Evolutionary conservation across 2,113 vertebrate species (phyloP).

Genomic region (Crotalus tigris): DNA sequence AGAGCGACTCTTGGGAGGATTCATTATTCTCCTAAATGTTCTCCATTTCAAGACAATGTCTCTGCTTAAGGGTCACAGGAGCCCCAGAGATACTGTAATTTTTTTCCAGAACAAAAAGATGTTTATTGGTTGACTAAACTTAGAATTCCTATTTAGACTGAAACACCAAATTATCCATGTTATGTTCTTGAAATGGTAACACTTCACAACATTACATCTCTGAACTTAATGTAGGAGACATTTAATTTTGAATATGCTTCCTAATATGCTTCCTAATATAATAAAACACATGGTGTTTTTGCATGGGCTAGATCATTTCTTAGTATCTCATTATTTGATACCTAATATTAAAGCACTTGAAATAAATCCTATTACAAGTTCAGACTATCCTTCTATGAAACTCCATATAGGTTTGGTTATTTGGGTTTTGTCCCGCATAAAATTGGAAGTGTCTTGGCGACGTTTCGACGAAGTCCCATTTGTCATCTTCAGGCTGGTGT

Average conservation of each 20-base stretch:
- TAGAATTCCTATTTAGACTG: background rate
- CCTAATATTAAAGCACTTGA: background rate
- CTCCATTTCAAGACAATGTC: background rate
- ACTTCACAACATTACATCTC: background rate
- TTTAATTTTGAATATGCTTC: background rate
- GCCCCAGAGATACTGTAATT: background rate
- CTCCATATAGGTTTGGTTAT: too few species aligned
- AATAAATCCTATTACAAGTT: background rate
- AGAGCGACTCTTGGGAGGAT: background rate
- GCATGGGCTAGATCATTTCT: background rate
- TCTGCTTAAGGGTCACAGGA: background rate
- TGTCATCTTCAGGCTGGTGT: too few species aligned
- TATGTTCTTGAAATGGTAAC: background rate
- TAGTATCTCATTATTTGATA: background rate
- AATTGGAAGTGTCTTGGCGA: too few species aligned
- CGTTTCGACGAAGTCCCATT: too few species aligned
- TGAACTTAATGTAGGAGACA: background rate
- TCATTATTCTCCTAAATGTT: background rate
- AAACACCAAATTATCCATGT: background rate
- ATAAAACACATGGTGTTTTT: background rate
- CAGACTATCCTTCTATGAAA: too few species aligned
- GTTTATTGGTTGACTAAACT: background rate
- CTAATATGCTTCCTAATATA: background rate
- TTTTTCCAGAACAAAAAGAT: background rate
- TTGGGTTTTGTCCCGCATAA: too few species aligned